Base-by-base conservation (phyloP, 2,113 vertebrate genomes). In the Tauraco erythrolophus region DNA sequence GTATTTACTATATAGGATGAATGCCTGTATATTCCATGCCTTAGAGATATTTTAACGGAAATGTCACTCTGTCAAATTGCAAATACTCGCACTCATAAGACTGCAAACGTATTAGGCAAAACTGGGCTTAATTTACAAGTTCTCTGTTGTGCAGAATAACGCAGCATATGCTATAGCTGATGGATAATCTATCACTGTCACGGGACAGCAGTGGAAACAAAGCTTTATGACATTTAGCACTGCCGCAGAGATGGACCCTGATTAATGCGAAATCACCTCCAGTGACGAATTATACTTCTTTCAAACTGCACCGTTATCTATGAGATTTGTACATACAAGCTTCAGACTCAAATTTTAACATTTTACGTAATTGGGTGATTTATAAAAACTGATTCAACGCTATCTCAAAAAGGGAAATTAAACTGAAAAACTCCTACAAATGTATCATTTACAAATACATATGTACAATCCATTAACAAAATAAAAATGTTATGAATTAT, bases 141-240 rank as follows among this genome's bases (percentile, higher is more conserved):
- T 78, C 89, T 96, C 84, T 94, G n/a, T 61, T 90, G 90, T 84
- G 65, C 66, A 89, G 95, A 98, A 95, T 96, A 95, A 97, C 82
- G 31, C 88, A 95, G 96, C 97, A 96, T 96, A 96, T 88, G 92
- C 62, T 96, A 91, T 68, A 97, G 81, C 91, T 96, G 96, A 95
- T 88, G 94, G 94, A 97, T 95, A 93, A 96, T 92, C 95, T 83
- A 98, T 91, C 84, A 92, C 91, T 96, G 92, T 97, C 90, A 97
- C 10, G 46, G 93, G 91, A 92, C 96, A 96, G 94, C 92, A 85
- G 96, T 91, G 95, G 86, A 95, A 97, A 94, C 80, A 95, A 97
- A 97, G 94, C 96, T 92, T 96, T 95, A 93, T 56, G 94, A 96
- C 80, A 94, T 54, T 92, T 84, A 97, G 91, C 80, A 97, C 75